Evolutionary conservation across 2,797 vertebrate genomes (phyloP).

Genomic region (Mus caroli): DNA sequence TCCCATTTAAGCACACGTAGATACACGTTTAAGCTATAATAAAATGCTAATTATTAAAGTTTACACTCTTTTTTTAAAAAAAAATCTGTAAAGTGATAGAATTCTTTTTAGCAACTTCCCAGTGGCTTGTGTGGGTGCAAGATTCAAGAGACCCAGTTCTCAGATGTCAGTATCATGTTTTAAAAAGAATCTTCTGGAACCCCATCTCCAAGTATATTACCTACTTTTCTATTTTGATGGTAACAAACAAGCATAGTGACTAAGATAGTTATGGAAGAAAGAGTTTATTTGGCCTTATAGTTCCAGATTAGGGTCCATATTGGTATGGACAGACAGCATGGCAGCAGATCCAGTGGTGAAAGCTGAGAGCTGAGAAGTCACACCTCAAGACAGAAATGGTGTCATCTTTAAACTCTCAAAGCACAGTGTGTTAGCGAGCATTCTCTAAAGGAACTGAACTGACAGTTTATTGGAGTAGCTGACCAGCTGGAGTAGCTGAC

Average conservation of each 20-base stretch:
- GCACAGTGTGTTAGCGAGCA: neutral
- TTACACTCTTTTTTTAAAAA: neutral
- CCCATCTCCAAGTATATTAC: neutral
- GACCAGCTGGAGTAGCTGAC: neutral
- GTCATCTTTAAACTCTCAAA: neutral
- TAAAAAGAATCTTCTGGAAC: neutral
- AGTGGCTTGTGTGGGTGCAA: neutral
- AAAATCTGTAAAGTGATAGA: constrained; percentile 26
- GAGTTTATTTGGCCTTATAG: neutral
- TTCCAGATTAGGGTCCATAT: neutral
- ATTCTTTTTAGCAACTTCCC: constrained; percentile 45
- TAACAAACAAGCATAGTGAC: neutral
- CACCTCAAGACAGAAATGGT: neutral
- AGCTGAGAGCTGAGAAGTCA: neutral
- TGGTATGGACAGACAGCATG: neutral
- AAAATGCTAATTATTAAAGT: constrained; percentile 40
- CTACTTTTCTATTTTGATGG: neutral
- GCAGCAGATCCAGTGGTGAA: neutral
- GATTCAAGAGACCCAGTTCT: neutral
- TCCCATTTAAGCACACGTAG: neutral
- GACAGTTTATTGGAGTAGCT: neutral
- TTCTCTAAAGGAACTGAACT: neutral
- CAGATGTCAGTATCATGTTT: neutral
- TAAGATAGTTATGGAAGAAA: neutral
- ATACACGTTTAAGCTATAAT: neutral